Conservation (phyloP, 2,888 invertebrate species). For the Habroteleia sp. region DNA sequence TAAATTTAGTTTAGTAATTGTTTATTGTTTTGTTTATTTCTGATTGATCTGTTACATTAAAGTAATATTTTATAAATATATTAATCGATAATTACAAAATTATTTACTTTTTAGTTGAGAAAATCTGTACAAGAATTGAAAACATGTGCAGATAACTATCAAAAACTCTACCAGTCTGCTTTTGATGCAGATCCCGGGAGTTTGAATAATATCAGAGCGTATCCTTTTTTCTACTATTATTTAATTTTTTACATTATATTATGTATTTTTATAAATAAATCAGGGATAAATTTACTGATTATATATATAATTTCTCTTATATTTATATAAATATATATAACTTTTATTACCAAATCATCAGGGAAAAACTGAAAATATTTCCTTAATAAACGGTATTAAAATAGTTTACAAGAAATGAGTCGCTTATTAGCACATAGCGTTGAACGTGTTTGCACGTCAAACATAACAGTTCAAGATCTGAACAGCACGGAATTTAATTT, state of each 20-base stretch:
- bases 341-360: too few species aligned
- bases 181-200: constrained; percentile 93
- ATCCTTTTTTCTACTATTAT: constrained; percentile 68
- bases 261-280: too few species aligned
- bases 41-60: too few species aligned
- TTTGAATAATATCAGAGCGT: constrained; percentile 84
- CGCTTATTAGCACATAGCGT: constrained; percentile 88
- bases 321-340: too few species aligned
- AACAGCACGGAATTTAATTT: constrained; percentile 74
- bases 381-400: constrained; percentile 23
- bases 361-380: background rate
- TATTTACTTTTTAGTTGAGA: constrained; percentile 82
- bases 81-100: background rate
- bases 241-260: too few species aligned
- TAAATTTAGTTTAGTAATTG: too few species aligned
- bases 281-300: too few species aligned
- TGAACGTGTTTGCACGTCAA: constrained; percentile 84
- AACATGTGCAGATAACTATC: constrained; percentile 87
- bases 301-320: too few species aligned
- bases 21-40: too few species aligned
- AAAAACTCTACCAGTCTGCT: constrained; percentile 89
- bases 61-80: background rate
- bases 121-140: constrained; percentile 89
- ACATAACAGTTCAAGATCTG: constrained; percentile 70
- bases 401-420: constrained; percentile 90